Percentiles rank a stretch among this genome's conserved stretches.
phyloP scores from a whole-genome alignment of 2,113 vertebrate genomes.

The Sinocyclocheilus maitianheensis region DNA sequence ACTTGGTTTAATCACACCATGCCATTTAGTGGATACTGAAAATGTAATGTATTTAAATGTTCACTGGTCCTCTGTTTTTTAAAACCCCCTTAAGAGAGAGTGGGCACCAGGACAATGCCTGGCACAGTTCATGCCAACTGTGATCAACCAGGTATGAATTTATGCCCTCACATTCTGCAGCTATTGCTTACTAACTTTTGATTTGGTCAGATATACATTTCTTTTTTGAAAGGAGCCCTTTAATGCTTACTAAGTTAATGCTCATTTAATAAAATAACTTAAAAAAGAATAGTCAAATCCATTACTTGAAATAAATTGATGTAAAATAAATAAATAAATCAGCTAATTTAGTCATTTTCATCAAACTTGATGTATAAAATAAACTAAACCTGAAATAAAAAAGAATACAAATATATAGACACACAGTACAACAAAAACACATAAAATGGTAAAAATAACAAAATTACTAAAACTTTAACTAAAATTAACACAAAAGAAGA shows the following conservation, averaged over 20 bases:
- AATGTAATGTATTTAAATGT: not conserved
- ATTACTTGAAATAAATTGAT: too few relatives aligned
- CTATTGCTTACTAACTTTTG: not conserved
- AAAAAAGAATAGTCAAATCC: not conserved
- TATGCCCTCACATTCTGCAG: not conserved
- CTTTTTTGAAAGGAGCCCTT: not conserved
- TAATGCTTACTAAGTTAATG: not conserved
- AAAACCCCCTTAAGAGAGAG: conserved; percentile 65
- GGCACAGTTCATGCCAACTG: conserved; percentile 66
- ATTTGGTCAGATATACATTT: not conserved
- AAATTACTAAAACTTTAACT: too few relatives aligned
- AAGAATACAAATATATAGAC: too few relatives aligned
- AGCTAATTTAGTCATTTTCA: too few relatives aligned
- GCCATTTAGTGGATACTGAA: not conserved
- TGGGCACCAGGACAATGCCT: conserved; percentile 64
- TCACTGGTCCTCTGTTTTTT: not conserved
- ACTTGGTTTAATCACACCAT: not conserved
- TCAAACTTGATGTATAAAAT: too few relatives aligned
- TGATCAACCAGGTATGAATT: conserved; percentile 68
- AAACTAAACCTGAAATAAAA: too few relatives aligned
- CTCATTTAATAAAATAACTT: not conserved
- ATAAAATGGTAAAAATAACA: too few relatives aligned
- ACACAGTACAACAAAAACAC: too few relatives aligned
- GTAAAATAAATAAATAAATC: too few relatives aligned
- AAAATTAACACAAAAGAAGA: too few relatives aligned